Percentiles rank a stretch among this genome's conserved stretches.
Evolutionary conservation across 2,888 invertebrate genomes (phyloP).

Genomic region (Tribolium freemani): DNA sequence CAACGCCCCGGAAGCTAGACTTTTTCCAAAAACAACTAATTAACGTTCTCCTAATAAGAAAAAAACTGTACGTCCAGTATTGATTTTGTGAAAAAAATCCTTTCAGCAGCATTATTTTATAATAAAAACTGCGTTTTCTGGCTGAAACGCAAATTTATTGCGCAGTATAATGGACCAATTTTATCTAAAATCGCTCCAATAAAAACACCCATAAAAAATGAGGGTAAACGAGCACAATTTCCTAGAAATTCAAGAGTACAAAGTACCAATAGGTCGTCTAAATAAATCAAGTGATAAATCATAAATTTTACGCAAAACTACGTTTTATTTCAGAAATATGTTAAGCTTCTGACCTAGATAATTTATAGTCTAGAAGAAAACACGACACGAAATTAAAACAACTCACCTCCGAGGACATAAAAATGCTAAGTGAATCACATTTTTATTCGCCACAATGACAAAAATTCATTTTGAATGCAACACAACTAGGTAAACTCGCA

Average conservation of each 20-base stretch:
- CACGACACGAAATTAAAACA: slow-evolving; percentile 9
- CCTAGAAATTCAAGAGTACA: slow-evolving; percentile 15
- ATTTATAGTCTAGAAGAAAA: slow-evolving; percentile 2
- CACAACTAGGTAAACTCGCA: too few relatives aligned
- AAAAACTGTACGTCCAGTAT: neutral
- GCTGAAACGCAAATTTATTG: neutral
- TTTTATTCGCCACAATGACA: neutral
- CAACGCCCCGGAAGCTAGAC: too few relatives aligned
- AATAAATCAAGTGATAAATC: slow-evolving; percentile 33
- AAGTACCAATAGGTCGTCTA: slow-evolving; percentile 24
- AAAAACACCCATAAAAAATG: neutral
- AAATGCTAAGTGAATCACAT: neutral
- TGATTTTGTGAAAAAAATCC: too few relatives aligned
- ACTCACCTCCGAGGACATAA: neutral
- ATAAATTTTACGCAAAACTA: slow-evolving; percentile 19
- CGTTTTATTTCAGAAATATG: slow-evolving; percentile 21
- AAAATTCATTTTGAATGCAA: neutral
- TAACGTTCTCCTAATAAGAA: neutral
- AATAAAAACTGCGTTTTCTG: neutral
- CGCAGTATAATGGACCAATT: slow-evolving; percentile 7
- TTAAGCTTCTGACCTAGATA: slow-evolving; percentile 17
- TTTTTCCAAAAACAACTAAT: neutral
- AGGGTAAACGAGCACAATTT: slow-evolving; percentile 3
- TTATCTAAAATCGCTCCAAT: slow-evolving; percentile 2
- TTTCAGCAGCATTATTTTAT: neutral